Percentiles rank a stretch among this genome's conserved stretches.
phyloP scores from a whole-genome alignment of 2,113 vertebrate genomes.

The Toxotes chatareus region DNA sequence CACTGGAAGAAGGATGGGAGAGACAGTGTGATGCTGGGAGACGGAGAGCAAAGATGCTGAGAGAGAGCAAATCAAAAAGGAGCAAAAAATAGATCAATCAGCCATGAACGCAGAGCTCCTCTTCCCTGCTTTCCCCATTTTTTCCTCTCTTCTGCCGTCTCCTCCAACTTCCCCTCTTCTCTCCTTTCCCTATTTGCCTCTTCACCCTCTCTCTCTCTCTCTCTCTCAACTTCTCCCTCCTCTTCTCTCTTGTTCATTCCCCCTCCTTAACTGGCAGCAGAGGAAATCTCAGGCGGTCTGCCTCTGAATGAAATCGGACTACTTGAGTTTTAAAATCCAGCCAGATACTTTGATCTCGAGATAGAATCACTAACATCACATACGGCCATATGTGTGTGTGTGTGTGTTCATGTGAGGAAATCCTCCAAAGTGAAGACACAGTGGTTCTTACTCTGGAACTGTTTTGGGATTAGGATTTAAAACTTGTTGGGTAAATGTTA shows the following conservation, averaged over 20 bases:
- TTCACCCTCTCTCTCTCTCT: not conserved
- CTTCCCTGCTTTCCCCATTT: not conserved
- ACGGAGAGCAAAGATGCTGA: slow-evolving; percentile 9
- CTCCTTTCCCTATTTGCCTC: not conserved
- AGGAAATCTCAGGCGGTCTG: slow-evolving; percentile 39
- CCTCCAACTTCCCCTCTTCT: not conserved
- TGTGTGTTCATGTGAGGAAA: slow-evolving; percentile 7
- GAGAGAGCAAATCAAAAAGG: slow-evolving; percentile 1
- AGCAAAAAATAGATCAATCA: slow-evolving; percentile 29
- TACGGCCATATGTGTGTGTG: not conserved
- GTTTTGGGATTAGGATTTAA: not conserved
- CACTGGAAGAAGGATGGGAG: not conserved
- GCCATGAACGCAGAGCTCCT: slow-evolving; percentile 9
- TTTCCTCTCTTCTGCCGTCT: not conserved
- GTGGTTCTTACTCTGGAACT: not conserved
- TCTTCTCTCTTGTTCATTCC: not conserved
- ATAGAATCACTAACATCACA: slow-evolving; percentile 27
- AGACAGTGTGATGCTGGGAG: slow-evolving; percentile 11
- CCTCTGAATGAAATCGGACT: slow-evolving; percentile 47
- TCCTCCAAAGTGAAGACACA: not conserved
- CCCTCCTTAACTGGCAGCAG: not conserved
- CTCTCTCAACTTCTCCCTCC: not conserved
- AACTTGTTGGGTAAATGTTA: not conserved
- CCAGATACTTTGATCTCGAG: slow-evolving; percentile 41
- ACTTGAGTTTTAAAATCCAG: slow-evolving; percentile 49